Base-by-base conservation (phyloP, 2,888 invertebrate genomes). In the Ectropis crepuscularia region DNA sequence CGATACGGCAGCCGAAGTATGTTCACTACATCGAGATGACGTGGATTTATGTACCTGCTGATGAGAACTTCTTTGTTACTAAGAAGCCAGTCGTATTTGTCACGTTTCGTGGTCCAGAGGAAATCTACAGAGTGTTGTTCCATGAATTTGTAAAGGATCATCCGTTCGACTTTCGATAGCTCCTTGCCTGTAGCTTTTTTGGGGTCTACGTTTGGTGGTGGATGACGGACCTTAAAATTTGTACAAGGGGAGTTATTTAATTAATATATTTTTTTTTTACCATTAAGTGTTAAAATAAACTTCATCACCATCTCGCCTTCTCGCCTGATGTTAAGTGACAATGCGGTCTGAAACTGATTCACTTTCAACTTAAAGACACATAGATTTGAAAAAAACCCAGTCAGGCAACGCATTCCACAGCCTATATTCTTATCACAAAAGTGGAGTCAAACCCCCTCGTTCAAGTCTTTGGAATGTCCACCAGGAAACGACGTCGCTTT, bases 61-160 rank as follows among this genome's bases (percentile, higher is more conserved):
- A 93, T 88, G 43, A 92, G 72, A 65, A 93, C 92, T 39, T 93
- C 93, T 75, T 90, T 92, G 78, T 92, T 93, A 74, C 92, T 93
- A 36, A 93, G 86, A 69, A 93, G 94, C 94, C 96, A 95, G 75
- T 97, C 96, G 69, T 95, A 95, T 86, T 95, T 96, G 72, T 98
- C 98, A 64, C 96, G 95, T 70, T 97, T 95, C 61, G 97, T 95
- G 51, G 97, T 97, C 98, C 98, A 98, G 42, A 98, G 94, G 75
- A 98, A 97, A 78, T 98, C 97, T 0, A 97, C 96, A 0, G 96
- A 95, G 74, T 96, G 95, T 76, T 96, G 95, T 74, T 96, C 95
- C 78, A 98, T 93, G 85, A 97, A 96, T 74, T 97, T 94, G 5
- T 95, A 96, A 79, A 96, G 94, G 55, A 95, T 94, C 81, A 94